Base-by-base conservation (phyloP, 2,797 vertebrate species). In the Trachurus trachurus region DNA sequence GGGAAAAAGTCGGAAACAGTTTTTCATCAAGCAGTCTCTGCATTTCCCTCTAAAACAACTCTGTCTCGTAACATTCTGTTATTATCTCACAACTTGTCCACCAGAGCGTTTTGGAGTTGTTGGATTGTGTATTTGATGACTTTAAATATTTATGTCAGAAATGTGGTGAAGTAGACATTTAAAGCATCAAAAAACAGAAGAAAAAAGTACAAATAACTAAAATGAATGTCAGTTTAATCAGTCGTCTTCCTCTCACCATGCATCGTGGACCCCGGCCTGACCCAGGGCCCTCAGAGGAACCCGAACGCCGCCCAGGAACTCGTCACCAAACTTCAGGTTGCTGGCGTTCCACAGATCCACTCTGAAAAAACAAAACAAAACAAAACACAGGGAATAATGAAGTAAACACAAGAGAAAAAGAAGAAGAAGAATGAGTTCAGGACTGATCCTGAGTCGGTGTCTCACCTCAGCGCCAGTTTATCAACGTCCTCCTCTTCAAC, bases 341-440 rank as follows among this genome's bases (percentile, higher is more conserved):
- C 98, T 99, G 92, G 97, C 97, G 34, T 98, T 99, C 97, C 98
- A 99, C 89, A 99, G 95, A 80, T 99, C 98, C 86, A 99, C 97
- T 82, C 98, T 99, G 93, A 73, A 76, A 5, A 34, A 34, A 31
- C 31, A 31, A 3, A 19, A 75, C 45, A 69, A 68, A 71, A 6
- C 45, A 76, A 26, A 26, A 26, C 26, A 26, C n/a, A 83, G 1
- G 9, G n/a, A 53, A 58, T 29, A 31, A 5, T 21, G 74, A 9
- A 54, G 4, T 34, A 6, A 34, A 34, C 31, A 34, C 31, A 34
- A 34, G 31, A 34, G 31, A 34, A 34, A 4, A 34, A 34, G 31
- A 34, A 34, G 31, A 34, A 34, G 31, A 34, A 34, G 31, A 34
- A 34, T 5, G 6, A 34, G 19, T 42, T 83, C n/a, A 26, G 12